These are phyloP conservation scores for Papilio aristodemus DNA, from an alignment of 1,140 invertebrate genomes.

Conservation along the genomic window DNA sequence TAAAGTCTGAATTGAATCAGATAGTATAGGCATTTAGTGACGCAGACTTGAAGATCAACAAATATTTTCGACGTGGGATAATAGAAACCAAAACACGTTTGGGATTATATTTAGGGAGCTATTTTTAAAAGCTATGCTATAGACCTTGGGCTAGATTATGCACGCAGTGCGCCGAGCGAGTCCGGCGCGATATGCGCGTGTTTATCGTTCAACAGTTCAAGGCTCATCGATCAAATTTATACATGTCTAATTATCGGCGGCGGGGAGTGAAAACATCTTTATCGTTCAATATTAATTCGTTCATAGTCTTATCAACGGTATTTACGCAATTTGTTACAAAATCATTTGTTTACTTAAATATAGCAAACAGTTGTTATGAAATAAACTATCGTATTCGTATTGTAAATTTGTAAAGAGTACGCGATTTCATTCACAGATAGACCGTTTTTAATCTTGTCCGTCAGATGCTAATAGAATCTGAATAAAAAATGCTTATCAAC, in stretches of 20 bases:
- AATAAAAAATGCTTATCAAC: too few species aligned
- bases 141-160: constrained; percentile 3
- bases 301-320: not conserved
- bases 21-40: not conserved
- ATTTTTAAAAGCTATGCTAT: constrained; percentile 7
- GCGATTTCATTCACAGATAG: too few species aligned
- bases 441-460: too few species aligned
- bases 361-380: too few species aligned
- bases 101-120: not conserved
- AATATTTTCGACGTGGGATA: constrained; percentile 6
- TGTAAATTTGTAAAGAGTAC: too few species aligned
- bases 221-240: constrained; percentile 6
- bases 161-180: too few species aligned
- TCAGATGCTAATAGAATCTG: too few species aligned
- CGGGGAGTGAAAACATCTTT: constrained; percentile 9
- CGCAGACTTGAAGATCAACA: not conserved
- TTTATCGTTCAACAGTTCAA: constrained; percentile 16
- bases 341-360: not conserved
- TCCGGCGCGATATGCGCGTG: not conserved
- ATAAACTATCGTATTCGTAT: too few species aligned
- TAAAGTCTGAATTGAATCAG: not conserved
- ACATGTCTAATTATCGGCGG: not conserved
- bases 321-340: not conserved
- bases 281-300: not conserved
- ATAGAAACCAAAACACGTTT: not conserved